Evolutionary conservation across 1,140 invertebrate genomes (phyloP).

Genomic region (Philotrypesis tridentata): DNA sequence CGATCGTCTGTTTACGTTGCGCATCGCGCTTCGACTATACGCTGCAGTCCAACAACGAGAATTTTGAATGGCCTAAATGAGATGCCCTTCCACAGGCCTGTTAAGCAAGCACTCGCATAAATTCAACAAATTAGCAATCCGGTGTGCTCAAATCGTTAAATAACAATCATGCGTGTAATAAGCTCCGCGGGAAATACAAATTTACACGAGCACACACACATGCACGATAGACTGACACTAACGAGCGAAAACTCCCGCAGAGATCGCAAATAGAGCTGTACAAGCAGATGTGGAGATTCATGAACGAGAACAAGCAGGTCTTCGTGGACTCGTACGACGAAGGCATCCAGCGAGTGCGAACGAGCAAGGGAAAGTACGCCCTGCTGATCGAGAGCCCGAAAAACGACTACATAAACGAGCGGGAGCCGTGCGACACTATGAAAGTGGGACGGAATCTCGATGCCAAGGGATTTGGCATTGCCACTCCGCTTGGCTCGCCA

Average conservation of each 20-base stretch:
- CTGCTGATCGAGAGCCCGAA: conserved; percentile 94
- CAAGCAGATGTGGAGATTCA: conserved; percentile 96
- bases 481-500: conserved; percentile 91
- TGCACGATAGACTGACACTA: not conserved
- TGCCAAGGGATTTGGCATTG: conserved; percentile 95
- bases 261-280: conserved; percentile 92
- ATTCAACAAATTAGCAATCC: too few species aligned
- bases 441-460: conserved; percentile 94
- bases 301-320: conserved; percentile 88
- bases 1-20: too few species aligned
- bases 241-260: conserved; percentile 71
- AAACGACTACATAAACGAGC: conserved; percentile 95
- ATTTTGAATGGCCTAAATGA: too few species aligned
- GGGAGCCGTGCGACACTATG: conserved; percentile 96
- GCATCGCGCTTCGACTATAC: too few species aligned
- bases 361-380: conserved; percentile 94
- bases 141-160: too few species aligned
- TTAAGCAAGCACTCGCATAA: too few species aligned
- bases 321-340: conserved; percentile 89
- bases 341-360: conserved; percentile 86
- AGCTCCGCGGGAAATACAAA: too few species aligned
- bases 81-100: too few species aligned
- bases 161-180: too few species aligned
- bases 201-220: too few species aligned
- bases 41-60: too few species aligned